A percentile compares a stretch with the other conserved stretches of the same genome.
These are phyloP conservation scores for Aptenodytes patagonicus DNA, from an alignment of 2,113 vertebrate species.

Conservation along the genomic window DNA sequence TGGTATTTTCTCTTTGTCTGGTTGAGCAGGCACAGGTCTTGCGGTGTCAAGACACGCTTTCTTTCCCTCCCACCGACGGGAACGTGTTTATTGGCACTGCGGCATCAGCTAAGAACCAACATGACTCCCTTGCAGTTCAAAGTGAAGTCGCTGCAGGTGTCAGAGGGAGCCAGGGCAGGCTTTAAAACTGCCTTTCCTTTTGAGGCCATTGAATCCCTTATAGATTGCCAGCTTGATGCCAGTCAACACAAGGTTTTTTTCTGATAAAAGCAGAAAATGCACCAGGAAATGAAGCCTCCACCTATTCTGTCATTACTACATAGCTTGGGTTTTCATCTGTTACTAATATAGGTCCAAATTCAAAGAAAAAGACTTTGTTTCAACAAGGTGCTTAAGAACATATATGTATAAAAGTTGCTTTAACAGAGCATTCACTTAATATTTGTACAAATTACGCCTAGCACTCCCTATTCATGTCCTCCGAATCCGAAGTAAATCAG, in stretches of 20 bases:
- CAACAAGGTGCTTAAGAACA: neutral
- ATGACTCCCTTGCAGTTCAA: too few relatives aligned
- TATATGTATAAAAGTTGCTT: neutral
- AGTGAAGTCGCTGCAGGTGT: neutral
- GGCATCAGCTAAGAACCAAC: neutral
- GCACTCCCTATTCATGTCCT: neutral
- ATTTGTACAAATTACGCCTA: neutral
- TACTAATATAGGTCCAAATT: neutral
- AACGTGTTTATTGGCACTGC: neutral
- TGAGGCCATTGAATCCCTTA: neutral
- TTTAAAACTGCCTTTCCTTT: neutral
- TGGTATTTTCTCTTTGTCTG: neutral
- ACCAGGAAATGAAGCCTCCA: neutral
- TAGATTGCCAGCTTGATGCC: neutral
- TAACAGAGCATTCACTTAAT: neutral
- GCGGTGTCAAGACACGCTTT: neutral
- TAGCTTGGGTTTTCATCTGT: neutral
- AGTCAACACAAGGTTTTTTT: neutral
- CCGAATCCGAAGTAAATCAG: neutral
- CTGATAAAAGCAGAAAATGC: neutral
- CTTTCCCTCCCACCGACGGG: fast-evolving
- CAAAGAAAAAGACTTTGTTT: neutral
- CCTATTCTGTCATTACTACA: neutral
- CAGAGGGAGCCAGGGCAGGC: neutral
- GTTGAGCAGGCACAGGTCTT: neutral